These are phyloP conservation scores for Podocnemis expansa DNA, from an alignment of 2,113 vertebrate species.

Conservation along the genomic window DNA sequence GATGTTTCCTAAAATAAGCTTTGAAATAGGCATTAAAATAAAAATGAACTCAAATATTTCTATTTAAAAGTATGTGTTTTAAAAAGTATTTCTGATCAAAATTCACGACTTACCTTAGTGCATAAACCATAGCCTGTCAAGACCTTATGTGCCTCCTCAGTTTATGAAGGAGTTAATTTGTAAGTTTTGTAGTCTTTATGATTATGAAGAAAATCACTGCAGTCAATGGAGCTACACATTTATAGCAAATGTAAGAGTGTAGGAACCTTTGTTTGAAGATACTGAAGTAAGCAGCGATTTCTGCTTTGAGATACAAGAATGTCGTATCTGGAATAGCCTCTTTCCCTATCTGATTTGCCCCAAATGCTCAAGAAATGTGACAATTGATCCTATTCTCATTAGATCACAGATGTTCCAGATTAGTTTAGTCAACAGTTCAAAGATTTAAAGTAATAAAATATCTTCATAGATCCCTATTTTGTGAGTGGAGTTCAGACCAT, in stretches of 20 bases:
- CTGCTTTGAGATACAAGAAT: neutral
- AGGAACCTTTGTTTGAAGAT: neutral
- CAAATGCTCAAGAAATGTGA: neutral
- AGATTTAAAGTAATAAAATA: neutral
- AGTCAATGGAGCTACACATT: neutral
- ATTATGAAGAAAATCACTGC: neutral
- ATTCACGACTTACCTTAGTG: neutral
- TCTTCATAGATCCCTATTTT: neutral
- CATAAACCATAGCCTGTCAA: neutral
- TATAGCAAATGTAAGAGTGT: neutral
- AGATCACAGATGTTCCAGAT: neutral
- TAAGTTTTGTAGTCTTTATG: neutral
- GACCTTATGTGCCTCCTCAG: neutral
- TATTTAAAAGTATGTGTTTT: neutral
- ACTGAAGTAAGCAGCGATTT: neutral
- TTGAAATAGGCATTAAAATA: neutral
- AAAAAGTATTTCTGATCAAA: conserved; percentile 12
- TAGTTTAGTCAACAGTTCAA: neutral
- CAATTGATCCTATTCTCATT: neutral
- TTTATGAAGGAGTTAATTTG: neutral
- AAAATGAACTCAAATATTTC: conserved; percentile 22
- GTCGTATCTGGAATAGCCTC: neutral
- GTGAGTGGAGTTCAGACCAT: neutral
- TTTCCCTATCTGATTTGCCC: neutral
- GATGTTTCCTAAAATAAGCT: conserved; percentile 15